Base-by-base conservation (phyloP, 1,140 invertebrate species). In the Telenomus remus region DNA sequence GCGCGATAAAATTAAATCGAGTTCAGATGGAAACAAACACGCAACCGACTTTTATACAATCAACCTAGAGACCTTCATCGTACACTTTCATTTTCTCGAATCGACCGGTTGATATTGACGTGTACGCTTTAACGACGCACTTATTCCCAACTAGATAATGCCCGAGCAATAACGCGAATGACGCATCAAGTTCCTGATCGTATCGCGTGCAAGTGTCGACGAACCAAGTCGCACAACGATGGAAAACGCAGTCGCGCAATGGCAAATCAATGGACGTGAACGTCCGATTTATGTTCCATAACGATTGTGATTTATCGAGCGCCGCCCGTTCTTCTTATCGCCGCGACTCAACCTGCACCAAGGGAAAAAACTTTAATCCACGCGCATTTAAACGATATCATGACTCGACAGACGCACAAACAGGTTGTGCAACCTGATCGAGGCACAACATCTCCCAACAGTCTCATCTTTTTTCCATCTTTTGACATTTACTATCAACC, bases 251-350 rank as follows among this genome's bases (percentile, higher is more conserved):
- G 46, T 47, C 47, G 60, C 50, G 49, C 65, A 47, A 70, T 53
- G 54, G 63, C 47, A 50, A 66, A 66, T 78, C 59, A 78, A 68
- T 78, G 76, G 51, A 74, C 54, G 61, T 54, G 70, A 78, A 71
- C 55, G 66, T 78, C 76, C 76, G 65, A 65, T 71, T 78, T 78
- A 66, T 72, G 68, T 75, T 59, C 63, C 64, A 75, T 78, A 78
- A 75, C 71, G 50, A 66, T 59, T 50, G 71, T 75, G 68, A 78
- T 78, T 78, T 78, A 78, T 78, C 66, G 68, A 65, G 54, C 15
- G 48, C 43, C 35, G 51, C 51, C 59, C 57, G 63, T 75, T 71
- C 71, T 65, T 71, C 71, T 74, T 64, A 61, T 73, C 64, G 59
- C 50, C 15, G 16, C 61, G 47, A 60, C 53, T 48, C 54, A 51